Evolutionary conservation across 1,140 invertebrate species (phyloP), one percentile per base, ranked within the genome.

Genomic region (Lepidurus arcticus): DNA sequence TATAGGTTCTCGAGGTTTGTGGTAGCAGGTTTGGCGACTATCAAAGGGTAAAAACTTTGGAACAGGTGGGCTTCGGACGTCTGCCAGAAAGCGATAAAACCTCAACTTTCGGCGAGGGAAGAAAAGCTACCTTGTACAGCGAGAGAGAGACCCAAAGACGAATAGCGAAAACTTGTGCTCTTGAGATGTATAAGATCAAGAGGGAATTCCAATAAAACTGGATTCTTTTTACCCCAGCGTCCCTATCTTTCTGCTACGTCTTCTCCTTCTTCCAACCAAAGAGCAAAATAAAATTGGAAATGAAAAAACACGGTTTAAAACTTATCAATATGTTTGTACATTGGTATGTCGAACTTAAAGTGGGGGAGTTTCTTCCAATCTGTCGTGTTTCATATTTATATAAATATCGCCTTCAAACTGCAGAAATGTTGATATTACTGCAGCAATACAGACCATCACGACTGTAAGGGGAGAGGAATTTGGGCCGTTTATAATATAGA

Each of bases 181-280:
- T 16, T 21, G 21, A 65, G 53, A 65, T 65, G 53, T 9, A 21
- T 65, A 65, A 65, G 53, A 65, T 65, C 53, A 65, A 21, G 53
- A 65, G 53, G 53, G 53, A 65, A 65, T 65, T 65, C 53, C 53
- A 65, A 65, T 65, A 65, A 65, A 65, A 65, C 53, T 65, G 21
- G 53, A 65, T 65, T 65, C 53, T 13, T n/a, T n/a, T 21, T 21
- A 21, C 21, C 53, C 53, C 1, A n/a, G 6, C 13, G 53, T 7
- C 21, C 16, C 53, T 21, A n/a, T 65, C 21, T 65, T 47, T 47
- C 1, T 26, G 1, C 26, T 65, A 21, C 47, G 5, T 65, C 6
- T n/a, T 21, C 53, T 65, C 9, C 6, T 11, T n/a, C 8, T n/a
- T n/a, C 53, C 6, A 65, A 47, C 45, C 1, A 6, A 47, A 47